phyloP scores from a whole-genome alignment of 2,888 invertebrate species.

The Diarsia rubi region DNA sequence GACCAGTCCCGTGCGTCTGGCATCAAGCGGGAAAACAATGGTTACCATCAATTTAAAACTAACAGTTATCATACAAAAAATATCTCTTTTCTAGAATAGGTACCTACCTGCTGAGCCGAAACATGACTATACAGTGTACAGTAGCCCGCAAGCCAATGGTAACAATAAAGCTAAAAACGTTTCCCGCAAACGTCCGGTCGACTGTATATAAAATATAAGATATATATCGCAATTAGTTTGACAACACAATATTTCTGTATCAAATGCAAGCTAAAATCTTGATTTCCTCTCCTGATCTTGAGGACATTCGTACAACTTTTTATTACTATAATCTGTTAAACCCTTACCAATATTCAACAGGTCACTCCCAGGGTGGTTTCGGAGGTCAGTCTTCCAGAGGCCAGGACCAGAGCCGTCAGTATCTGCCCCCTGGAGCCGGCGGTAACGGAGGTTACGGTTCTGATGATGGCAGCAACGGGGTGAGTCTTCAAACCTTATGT shows the following conservation, averaged over 20 bases:
- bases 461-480: slow-evolving; percentile 82
- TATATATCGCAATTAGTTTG: background rate
- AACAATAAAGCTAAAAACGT: background rate
- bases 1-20: too few relatives aligned
- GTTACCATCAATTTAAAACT: background rate
- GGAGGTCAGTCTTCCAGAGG: slow-evolving; percentile 63
- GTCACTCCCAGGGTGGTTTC: slow-evolving; percentile 64
- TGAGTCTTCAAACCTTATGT: slow-evolving; percentile 68
- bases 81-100: background rate
- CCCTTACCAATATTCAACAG: slow-evolving; percentile 46
- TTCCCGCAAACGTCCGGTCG: background rate
- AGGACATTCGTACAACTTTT: background rate
- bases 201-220: background rate
- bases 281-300: background rate
- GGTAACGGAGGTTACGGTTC: slow-evolving; percentile 73
- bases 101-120: too few relatives aligned
- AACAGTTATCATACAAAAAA: background rate
- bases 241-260: background rate
- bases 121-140: too few relatives aligned
- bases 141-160: background rate
- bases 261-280: background rate
- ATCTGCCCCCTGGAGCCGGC: slow-evolving; percentile 80
- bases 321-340: background rate
- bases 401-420: slow-evolving; percentile 81
- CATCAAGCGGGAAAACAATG: too few relatives aligned